phyloP scores from a whole-genome alignment of 2,888 invertebrate genomes.

The Clistopyga incitator region DNA sequence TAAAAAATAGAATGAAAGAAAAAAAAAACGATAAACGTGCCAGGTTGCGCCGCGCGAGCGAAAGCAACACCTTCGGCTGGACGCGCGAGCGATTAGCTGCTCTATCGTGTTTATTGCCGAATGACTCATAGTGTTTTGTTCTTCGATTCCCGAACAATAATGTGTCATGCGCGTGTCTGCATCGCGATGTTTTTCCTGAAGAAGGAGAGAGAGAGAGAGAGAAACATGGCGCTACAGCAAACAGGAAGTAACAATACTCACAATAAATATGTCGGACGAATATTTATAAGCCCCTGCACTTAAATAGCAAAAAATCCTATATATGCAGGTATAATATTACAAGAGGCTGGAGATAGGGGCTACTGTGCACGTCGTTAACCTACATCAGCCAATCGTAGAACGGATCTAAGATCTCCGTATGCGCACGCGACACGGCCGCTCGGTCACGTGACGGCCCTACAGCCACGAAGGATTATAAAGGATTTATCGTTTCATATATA shows the following conservation, averaged over 20 bases:
- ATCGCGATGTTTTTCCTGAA: not conserved
- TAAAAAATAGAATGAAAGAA: conserved; percentile 1
- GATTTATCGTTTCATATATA: conserved; percentile 52
- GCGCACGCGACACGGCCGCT: conserved; percentile 58
- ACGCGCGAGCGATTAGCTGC: conserved; percentile 24
- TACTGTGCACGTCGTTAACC: conserved; percentile 67
- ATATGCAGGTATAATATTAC: conserved; percentile 46
- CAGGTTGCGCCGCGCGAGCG: not conserved
- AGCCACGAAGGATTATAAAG: conserved; percentile 58
- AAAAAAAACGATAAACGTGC: conserved; percentile 5
- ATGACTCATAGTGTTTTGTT: conserved; percentile 31
- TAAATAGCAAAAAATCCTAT: conserved; percentile 40
- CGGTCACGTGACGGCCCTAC: conserved; percentile 57
- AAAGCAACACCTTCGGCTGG: not conserved
- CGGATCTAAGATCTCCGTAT: conserved; percentile 62
- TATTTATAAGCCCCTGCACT: conserved; percentile 36
- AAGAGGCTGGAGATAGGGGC: conserved; percentile 24
- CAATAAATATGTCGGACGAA: conserved; percentile 35
- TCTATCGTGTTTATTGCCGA: conserved; percentile 30
- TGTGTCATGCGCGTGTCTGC: conserved; percentile 23
- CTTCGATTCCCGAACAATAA: conserved; percentile 24
- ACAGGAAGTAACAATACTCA: conserved; percentile 24
- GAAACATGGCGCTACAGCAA: conserved; percentile 23
- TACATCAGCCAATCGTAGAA: conserved; percentile 68
- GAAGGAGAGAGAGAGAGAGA: not conserved